Evolutionary conservation across 2,888 invertebrate genomes (phyloP).

Genomic region (Hirtodrosophila confusa): DNA sequence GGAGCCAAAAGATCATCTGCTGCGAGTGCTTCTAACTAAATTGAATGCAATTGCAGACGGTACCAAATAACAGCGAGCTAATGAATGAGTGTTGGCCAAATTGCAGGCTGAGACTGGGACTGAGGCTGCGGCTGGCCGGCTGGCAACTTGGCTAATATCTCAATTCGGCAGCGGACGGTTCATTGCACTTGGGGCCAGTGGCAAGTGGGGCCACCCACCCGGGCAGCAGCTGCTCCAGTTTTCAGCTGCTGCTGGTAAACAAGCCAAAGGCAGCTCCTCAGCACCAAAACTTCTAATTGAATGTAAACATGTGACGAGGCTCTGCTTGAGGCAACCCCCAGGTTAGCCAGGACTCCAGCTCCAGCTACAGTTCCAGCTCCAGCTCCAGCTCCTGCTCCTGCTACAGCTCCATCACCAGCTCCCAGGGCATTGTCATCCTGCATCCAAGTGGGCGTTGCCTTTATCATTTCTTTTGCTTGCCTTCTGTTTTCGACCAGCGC

Average conservation of each 20-base stretch:
- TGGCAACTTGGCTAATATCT: conserved; percentile 66
- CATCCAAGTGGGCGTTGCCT: conserved; percentile 42
- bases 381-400: neutral
- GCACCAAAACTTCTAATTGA: conserved; percentile 70
- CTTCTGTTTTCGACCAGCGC: conserved; percentile 21
- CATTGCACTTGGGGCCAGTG: conserved; percentile 53
- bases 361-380: neutral
- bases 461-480: conserved; percentile 19
- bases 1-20: conserved; percentile 29
- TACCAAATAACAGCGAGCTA: conserved; percentile 56
- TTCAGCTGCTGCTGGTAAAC: conserved; percentile 54
- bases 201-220: conserved; percentile 55
- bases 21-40: conserved; percentile 65
- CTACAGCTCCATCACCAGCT: neutral
- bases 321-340: conserved; percentile 26
- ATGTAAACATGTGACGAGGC: conserved; percentile 67
- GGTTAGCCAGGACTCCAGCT: neutral
- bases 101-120: conserved; percentile 35
- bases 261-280: conserved; percentile 42
- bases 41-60: conserved; percentile 73
- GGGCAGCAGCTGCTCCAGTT: conserved; percentile 51
- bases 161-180: conserved; percentile 64
- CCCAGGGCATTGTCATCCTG: conserved; percentile 34
- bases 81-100: conserved; percentile 79
- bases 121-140: conserved; percentile 1